Conservation (phyloP, 2,888 invertebrate species). For the Heliconius erato region DNA sequence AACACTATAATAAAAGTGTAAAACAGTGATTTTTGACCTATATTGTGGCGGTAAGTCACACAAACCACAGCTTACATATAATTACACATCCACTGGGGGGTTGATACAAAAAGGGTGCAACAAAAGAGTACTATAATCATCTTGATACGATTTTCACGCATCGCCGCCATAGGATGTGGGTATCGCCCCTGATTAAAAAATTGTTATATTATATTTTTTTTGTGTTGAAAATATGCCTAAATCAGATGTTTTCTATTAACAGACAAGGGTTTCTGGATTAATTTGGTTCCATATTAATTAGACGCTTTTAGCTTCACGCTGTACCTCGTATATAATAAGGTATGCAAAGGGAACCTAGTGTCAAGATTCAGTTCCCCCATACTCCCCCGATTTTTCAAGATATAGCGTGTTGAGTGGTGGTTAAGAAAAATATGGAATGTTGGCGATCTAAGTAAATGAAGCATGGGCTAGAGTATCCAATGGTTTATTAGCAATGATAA, state of each 20-base stretch:
- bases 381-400: no score
- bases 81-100: conserved; percentile 63
- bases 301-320: not conserved
- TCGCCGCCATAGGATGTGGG: conserved; percentile 59
- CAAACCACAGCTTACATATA: conserved; percentile 61
- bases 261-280: not conserved
- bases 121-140: conserved; percentile 72
- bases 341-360: no score
- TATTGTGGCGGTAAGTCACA: conserved; percentile 32
- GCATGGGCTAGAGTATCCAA: no score
- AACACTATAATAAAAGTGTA: not conserved
- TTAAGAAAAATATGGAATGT: no score
- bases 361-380: no score
- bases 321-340: not conserved
- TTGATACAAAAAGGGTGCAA: conserved; percentile 63
- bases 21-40: conserved; percentile 48
- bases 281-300: not conserved
- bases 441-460: no score
- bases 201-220: conserved; percentile 43
- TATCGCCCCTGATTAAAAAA: conserved; percentile 44
- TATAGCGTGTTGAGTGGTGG: no score
- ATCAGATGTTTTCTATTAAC: not conserved
- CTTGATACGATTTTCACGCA: conserved; percentile 79
- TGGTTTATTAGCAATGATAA: no score
- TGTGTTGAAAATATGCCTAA: conserved; percentile 20